Evolutionary conservation across 1,140 invertebrate species (phyloP).

Genomic region (Sarcophaga peregrina): DNA sequence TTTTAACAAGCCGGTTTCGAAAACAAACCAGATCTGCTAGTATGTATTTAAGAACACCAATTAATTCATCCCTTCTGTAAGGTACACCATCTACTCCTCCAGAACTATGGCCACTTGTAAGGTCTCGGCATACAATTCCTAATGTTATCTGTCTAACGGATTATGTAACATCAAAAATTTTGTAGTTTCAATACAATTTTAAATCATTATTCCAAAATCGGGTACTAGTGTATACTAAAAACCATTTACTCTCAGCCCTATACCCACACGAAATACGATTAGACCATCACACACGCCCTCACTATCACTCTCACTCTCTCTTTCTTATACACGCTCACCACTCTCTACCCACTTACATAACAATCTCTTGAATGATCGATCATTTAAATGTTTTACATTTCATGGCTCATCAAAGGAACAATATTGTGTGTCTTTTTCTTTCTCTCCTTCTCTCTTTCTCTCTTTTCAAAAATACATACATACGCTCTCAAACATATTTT

Average conservation of each 20-base stretch:
- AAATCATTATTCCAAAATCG: no score
- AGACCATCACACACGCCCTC: not conserved
- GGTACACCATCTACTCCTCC: no score
- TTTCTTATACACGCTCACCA: not conserved
- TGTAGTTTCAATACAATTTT: no score
- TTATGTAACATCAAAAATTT: no score
- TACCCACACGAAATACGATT: no score
- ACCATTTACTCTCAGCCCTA: not conserved
- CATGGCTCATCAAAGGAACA: constrained; percentile 31
- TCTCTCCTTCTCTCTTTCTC: constrained; percentile 27
- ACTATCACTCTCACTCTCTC: not conserved
- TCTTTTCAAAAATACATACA: not conserved
- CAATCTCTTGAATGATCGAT: not conserved
- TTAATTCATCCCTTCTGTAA: no score
- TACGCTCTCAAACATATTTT: not conserved
- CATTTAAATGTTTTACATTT: constrained; percentile 22
- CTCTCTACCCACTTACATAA: not conserved
- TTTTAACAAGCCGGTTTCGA: no score
- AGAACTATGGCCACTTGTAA: no score
- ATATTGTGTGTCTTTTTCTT: constrained; percentile 33
- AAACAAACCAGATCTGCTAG: no score
- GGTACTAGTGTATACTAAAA: not conserved
- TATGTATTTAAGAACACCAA: no score
- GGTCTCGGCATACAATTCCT: no score
- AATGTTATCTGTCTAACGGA: no score